A percentile compares a stretch with the other conserved stretches of the same genome.
These are phyloP conservation scores for Microchirus variegatus DNA, from an alignment of 2,797 vertebrate genomes.

Conservation along the genomic window DNA sequence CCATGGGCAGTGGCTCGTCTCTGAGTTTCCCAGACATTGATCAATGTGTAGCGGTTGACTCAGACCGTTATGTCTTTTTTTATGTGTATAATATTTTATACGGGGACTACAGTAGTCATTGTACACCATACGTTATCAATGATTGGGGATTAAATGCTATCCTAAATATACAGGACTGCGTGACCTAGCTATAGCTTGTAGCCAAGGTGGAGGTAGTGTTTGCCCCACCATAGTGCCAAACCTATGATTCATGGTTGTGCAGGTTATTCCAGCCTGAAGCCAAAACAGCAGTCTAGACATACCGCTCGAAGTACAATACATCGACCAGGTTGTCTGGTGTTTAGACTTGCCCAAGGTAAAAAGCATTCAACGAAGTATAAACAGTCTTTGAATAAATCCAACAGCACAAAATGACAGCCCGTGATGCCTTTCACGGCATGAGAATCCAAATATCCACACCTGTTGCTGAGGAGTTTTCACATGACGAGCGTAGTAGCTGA, in stretches of 20 bases:
- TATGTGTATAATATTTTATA: no score
- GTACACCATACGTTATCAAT: conserved; percentile 11
- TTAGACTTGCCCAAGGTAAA: conserved; percentile 60
- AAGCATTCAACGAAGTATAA: conserved; percentile 44
- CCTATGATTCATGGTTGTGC: conserved; percentile 33
- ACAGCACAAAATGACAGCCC: conserved; percentile 28
- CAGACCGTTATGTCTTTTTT: no score
- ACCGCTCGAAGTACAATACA: conserved; percentile 58
- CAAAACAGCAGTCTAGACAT: conserved; percentile 68
- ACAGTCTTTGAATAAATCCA: conserved; percentile 50
- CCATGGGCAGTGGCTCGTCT: no score
- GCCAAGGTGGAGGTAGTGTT: conserved; percentile 38
- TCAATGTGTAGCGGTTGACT: no score
- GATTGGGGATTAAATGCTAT: conserved; percentile 13
- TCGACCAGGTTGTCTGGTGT: conserved; percentile 58
- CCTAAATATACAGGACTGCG: conserved; percentile 20
- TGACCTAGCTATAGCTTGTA: conserved; percentile 26
- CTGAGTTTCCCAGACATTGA: no score
- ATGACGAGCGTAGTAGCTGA: conserved; percentile 21
- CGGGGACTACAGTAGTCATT: no score
- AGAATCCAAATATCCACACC: conserved; percentile 28
- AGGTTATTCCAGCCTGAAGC: conserved; percentile 40
- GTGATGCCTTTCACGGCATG: conserved; percentile 15
- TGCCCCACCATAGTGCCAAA: conserved; percentile 25
- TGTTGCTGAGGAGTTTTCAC: conserved; percentile 28